Base-by-base conservation (phyloP, 2,113 vertebrate genomes). In the Coptodon bakossiorum region DNA sequence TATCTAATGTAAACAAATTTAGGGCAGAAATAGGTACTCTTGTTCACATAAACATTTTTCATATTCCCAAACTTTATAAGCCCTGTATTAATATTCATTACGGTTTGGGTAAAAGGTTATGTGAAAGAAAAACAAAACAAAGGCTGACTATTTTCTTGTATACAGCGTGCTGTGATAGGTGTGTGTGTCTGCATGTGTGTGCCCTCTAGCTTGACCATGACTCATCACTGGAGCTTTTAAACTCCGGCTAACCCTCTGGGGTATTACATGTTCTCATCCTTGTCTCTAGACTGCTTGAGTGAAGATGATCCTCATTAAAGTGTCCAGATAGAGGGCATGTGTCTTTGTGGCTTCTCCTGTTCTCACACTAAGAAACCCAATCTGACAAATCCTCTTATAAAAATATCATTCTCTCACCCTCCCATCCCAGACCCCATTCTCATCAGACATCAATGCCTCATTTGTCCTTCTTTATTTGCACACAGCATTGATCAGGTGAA, bases 341-440 rank as follows among this genome's bases (percentile, higher is more conserved):
- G 86, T 89, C 91, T 91, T 52, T 78, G 71, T 56, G 57, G 85
- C 53, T 84, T 93, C 73, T 85, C 45, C 84, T 90, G 84, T 88
- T 84, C 81, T 82, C 68, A 81, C 90, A 66, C 68, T 53, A 80
- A 89, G 89, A 92, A 91, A 91, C 89, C 81, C 88, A 89, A 91
- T 91, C 90, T 82, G 88, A 94, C 90, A 94, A 93, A 95, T 94
- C 94, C 91, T 94, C 92, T 94, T 92, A 92, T 82, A 86, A 90
- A 93, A 89, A 93, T 89, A 90, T 90, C 84, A 82, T 57, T 93
- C 88, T 90, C 36, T 82, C 54, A 14, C 31, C 57, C 38, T 54
- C 73, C 82, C 45, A 54, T 54, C 48, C 54, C 14, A 2, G 17
- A 34, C 82, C 57, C 57, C 29, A 14, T 89, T 89, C 89, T 86